Base-by-base conservation (phyloP, 2,113 vertebrate species). In the Hippolais icterina region DNA sequence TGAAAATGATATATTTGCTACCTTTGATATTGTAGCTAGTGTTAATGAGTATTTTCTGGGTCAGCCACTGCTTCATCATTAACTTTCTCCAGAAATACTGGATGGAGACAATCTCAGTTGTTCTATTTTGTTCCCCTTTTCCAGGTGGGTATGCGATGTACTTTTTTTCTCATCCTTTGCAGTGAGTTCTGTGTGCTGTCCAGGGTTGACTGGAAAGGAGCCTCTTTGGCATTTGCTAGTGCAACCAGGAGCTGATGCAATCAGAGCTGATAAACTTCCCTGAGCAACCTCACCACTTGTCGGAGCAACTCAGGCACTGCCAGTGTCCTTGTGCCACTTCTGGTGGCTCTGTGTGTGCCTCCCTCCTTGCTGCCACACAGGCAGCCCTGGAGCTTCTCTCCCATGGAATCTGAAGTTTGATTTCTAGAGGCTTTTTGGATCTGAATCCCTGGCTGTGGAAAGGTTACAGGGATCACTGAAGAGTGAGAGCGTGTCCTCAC, bases 51-150 rank as follows among this genome's bases (percentile, higher is more conserved):
- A 23, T 89, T 94, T 96, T 78, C 56, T 89, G 72, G 81, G 74
- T 85, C 78, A 87, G 83, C 39, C n/a, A 68, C 65, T 90, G 82
- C 78, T 95, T 89, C 70, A 47, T 91, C 87, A 68, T 87, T 94
- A 87, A 44, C 19, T 89, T 89, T 28, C 61, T 84, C 47, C 52
- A 75, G 65, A 70, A 82, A 59, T 31, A 39, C 1, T 53, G 46
- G 35, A 42, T 60, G 60, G 52, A 78, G 49, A 60, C 60, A 59
- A 59, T 84, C 60, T 93, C 27, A 42, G 2, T 10, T 59, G 47
- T 24, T 71, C 52, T 89, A 0, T 16, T 71, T 64, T 56, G 53
- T 79, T 88, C 68, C 22, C 10, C 57, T 93, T 87, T 71, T 66
- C 49, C 33, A 49, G 35, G 19, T 84, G 15, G 15, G 7, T 65